These are phyloP conservation scores for Phyllostomus discolor DNA, from an alignment of 2,113 vertebrate genomes.

Conservation along the genomic window DNA sequence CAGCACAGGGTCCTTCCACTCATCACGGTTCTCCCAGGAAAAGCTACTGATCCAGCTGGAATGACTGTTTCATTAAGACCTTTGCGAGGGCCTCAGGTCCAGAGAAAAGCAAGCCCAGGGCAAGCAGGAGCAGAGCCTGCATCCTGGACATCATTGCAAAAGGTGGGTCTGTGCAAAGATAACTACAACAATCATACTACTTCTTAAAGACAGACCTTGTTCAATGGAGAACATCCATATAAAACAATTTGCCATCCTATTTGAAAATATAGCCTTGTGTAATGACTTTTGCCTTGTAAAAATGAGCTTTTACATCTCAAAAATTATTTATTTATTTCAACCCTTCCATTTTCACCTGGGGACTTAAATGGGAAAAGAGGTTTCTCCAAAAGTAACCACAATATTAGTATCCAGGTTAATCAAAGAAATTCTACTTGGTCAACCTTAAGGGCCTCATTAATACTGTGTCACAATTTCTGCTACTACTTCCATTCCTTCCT, in stretches of 20 bases:
- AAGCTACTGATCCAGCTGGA: constrained; percentile 68
- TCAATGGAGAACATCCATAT: background rate
- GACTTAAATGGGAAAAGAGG: background rate
- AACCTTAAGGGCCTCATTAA: background rate
- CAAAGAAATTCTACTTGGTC: background rate
- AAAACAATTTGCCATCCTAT: constrained; percentile 5
- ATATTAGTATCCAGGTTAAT: background rate
- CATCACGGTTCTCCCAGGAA: constrained; percentile 82
- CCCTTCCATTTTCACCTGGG: background rate
- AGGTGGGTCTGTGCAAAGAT: rapidly evolving
- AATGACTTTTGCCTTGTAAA: background rate
- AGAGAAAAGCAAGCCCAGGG: constrained; percentile 31
- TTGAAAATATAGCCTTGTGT: background rate
- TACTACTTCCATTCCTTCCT: background rate
- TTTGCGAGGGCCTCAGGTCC: background rate
- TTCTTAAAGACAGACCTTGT: background rate
- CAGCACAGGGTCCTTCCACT: constrained; percentile 70
- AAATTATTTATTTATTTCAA: background rate
- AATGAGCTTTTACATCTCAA: constrained; percentile 1
- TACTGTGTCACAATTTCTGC: background rate
- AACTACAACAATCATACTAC: no score
- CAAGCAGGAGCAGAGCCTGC: background rate
- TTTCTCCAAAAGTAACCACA: background rate
- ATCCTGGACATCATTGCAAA: background rate
- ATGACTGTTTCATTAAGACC: rapidly evolving